Percentiles rank a stretch among this genome's conserved stretches.
phyloP scores from a whole-genome alignment of 2,888 invertebrate genomes.

The Synergus umbraculus region DNA sequence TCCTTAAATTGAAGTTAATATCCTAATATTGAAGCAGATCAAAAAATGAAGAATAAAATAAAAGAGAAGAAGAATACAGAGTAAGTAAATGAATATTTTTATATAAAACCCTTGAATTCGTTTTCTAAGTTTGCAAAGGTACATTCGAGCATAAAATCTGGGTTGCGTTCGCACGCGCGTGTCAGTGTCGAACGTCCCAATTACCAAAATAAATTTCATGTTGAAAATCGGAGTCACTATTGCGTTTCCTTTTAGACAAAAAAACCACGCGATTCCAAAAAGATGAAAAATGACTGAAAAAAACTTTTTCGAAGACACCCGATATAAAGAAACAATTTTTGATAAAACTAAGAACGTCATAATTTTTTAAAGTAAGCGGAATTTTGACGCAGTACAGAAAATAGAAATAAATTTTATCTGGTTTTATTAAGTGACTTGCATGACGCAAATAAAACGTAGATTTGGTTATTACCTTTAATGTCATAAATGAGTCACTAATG shows the following conservation, averaged over 20 bases:
- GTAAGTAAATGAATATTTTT: background rate
- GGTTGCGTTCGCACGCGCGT: slow-evolving; percentile 43
- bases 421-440: background rate
- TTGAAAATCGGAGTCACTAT: slow-evolving; percentile 32
- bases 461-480: background rate
- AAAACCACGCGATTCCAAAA: background rate
- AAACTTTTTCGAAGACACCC: background rate
- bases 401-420: background rate
- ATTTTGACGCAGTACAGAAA: background rate
- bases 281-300: background rate
- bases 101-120: background rate
- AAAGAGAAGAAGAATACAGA: background rate
- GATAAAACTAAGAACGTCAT: background rate
- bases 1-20: too few relatives aligned
- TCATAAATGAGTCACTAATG: background rate
- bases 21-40: background rate
- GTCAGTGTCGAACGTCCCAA: slow-evolving; percentile 46
- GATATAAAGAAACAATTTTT: background rate
- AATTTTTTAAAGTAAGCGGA: background rate
- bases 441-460: background rate
- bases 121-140: background rate
- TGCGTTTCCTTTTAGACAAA: background rate
- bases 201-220: slow-evolving; percentile 54
- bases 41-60: too few relatives aligned
- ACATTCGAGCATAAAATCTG: slow-evolving; percentile 43